These are phyloP conservation scores for Ursus arctos DNA, from an alignment of 2,113 vertebrate species.

Conservation along the genomic window DNA sequence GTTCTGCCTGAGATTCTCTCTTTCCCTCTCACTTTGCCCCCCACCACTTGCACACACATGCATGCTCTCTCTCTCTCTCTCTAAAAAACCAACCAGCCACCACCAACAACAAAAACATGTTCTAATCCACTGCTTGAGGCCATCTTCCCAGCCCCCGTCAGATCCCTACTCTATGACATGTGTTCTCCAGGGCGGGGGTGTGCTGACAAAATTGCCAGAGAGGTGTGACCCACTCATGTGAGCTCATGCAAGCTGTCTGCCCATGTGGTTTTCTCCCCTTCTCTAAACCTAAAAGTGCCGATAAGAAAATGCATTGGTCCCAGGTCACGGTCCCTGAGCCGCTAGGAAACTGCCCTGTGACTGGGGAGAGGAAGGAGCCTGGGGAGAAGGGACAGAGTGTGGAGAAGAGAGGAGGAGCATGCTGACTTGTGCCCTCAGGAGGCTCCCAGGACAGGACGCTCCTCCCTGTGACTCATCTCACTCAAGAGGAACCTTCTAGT, in stretches of 20 bases:
- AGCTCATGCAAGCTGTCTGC: neutral
- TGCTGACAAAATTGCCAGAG: neutral
- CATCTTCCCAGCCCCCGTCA: neutral
- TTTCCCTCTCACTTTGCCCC: neutral
- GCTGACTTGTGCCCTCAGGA: neutral
- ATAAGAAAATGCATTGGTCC: neutral
- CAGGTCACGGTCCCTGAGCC: rapidly evolving
- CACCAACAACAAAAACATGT: neutral
- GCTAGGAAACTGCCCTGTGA: neutral
- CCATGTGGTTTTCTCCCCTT: neutral
- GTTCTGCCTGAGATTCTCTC: neutral
- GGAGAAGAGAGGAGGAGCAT: neutral
- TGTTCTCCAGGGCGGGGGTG: neutral
- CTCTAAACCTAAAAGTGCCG: neutral
- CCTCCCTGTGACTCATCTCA: neutral
- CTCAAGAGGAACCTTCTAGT: neutral
- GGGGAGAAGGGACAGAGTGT: neutral
- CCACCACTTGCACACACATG: neutral
- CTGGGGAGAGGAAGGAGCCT: neutral
- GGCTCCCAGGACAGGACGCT: rapidly evolving
- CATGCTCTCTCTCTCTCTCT: neutral
- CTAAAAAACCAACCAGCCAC: neutral
- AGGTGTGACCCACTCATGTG: rapidly evolving
- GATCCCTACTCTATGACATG: neutral
- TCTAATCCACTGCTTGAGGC: neutral